Conservation (phyloP, 2,888 invertebrate genomes). For the Parnassius mnemosyne region DNA sequence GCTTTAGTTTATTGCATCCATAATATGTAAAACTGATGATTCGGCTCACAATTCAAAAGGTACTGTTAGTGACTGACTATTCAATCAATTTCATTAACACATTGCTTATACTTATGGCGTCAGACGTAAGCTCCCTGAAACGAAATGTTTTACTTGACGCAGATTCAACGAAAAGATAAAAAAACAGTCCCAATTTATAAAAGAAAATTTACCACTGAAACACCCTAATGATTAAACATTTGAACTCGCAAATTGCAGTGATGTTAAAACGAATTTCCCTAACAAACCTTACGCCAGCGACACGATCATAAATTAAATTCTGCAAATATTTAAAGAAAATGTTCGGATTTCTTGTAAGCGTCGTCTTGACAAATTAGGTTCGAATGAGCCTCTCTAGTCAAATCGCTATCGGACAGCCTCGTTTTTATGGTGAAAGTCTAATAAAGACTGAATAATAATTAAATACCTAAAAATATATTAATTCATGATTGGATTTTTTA, state of each 20-base stretch:
- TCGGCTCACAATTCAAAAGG: conserved; percentile 7
- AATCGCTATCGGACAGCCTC: conserved; percentile 10
- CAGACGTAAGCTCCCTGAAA: no score
- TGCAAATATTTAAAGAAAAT: conserved; percentile 44
- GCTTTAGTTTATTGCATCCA: conserved; percentile 20
- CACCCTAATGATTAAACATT: background rate
- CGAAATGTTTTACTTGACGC: no score
- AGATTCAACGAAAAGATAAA: no score
- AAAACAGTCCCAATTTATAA: no score
- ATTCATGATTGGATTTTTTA: no score
- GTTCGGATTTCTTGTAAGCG: conserved; percentile 14
- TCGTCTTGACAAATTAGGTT: conserved; percentile 18
- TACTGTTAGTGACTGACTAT: background rate
- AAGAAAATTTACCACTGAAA: no score
- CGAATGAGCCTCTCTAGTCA: conserved; percentile 7
- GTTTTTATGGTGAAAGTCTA: background rate
- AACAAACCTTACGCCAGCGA: conserved; percentile 28
- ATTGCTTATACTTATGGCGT: no score
- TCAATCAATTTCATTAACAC: background rate
- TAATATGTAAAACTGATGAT: conserved; percentile 20
- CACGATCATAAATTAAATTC: conserved; percentile 43
- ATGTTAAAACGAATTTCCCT: conserved; percentile 21
- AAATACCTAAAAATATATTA: no score
- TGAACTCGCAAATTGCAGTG: conserved; percentile 22
- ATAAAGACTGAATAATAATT: background rate